Conservation (phyloP, 2,113 vertebrate genomes). For the Brachirus orientalis region DNA sequence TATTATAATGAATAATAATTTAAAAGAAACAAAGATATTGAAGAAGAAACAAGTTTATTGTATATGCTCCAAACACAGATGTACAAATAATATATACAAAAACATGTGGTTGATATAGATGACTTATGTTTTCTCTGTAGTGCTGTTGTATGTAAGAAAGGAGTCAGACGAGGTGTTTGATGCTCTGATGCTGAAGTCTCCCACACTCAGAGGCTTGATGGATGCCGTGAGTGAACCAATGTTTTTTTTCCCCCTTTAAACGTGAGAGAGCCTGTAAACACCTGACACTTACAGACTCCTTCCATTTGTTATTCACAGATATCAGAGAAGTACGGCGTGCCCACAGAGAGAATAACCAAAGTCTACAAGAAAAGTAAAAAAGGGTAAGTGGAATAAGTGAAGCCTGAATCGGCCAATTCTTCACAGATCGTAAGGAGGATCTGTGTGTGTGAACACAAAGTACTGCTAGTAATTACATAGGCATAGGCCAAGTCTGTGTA, state of each 20-base stretch:
- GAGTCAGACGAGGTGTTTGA: conserved; percentile 97
- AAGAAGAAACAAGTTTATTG: too few species aligned
- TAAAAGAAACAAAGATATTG: too few species aligned
- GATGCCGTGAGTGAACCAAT: conserved; percentile 92
- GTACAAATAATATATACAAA: too few species aligned
- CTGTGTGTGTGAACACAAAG: too few species aligned
- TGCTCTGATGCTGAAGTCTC: conserved; percentile 95
- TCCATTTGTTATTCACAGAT: conserved; percentile 87
- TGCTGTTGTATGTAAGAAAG: conserved; percentile 95
- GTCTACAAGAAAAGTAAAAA: conserved; percentile 99
- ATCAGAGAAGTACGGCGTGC: conserved; percentile 93
- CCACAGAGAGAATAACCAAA: conserved; percentile 92
- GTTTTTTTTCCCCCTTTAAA: not conserved
- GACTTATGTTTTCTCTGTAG: conserved; percentile 75
- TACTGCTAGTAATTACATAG: too few species aligned
- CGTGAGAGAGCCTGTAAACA: not conserved
- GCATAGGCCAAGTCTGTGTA: too few species aligned
- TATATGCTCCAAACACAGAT: too few species aligned
- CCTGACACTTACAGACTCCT: conserved; percentile 1
- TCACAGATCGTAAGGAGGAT: too few species aligned
- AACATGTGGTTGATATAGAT: not conserved
- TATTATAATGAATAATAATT: too few species aligned
- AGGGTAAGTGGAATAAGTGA: conserved; percentile 84
- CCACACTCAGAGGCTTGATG: conserved; percentile 93
- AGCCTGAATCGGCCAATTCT: too few species aligned